Conservation (phyloP, 92 coral and sea anemone species). For the Zoanthus gigantus region DNA sequence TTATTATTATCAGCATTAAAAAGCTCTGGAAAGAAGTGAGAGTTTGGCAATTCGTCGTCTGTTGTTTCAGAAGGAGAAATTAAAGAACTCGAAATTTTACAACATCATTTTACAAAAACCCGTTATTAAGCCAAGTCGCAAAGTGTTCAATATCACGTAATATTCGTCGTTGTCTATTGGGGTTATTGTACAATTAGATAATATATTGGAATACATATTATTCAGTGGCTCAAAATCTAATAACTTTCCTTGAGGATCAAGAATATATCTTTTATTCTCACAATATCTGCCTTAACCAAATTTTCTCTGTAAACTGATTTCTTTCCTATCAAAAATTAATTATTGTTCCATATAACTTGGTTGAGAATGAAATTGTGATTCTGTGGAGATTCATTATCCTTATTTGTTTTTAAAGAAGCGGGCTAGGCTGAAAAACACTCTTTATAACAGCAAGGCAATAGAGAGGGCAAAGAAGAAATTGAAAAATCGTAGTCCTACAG, state of each 20-base stretch:
- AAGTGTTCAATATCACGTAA: too few relatives aligned
- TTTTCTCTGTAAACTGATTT: neutral
- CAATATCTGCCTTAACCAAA: constrained; percentile 1
- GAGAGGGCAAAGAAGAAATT: neutral
- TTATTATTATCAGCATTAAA: too few relatives aligned
- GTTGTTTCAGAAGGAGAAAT: too few relatives aligned
- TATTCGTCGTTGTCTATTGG: too few relatives aligned
- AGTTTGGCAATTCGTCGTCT: too few relatives aligned
- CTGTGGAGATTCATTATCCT: neutral
- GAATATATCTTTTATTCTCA: neutral
- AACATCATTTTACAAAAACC: too few relatives aligned
- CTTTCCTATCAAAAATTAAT: too few relatives aligned
- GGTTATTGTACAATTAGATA: too few relatives aligned
- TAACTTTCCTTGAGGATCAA: neutral
- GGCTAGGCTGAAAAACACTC: neutral
- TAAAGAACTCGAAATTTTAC: too few relatives aligned
- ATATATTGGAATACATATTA: too few relatives aligned
- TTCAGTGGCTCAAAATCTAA: neutral
- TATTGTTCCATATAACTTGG: neutral
- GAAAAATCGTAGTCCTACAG: neutral
- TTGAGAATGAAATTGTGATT: neutral
- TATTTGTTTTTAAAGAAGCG: neutral
- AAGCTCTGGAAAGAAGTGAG: too few relatives aligned
- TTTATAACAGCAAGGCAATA: neutral
- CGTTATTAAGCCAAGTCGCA: too few relatives aligned